These are phyloP conservation scores for Myxocyprinus asiaticus DNA, from an alignment of 2,113 vertebrate genomes.

Conservation along the genomic window DNA sequence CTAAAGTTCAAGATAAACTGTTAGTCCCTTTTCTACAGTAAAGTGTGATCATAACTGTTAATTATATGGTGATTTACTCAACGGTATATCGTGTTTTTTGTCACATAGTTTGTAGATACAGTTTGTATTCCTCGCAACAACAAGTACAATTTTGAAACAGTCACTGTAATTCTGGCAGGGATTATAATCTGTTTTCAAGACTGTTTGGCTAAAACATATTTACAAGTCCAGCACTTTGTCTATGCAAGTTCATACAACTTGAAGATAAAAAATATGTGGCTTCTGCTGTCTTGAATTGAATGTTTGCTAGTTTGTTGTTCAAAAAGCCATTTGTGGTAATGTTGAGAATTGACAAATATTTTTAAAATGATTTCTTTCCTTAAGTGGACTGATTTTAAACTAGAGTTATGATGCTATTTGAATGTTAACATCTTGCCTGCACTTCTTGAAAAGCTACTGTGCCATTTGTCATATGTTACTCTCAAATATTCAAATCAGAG, in stretches of 20 bases:
- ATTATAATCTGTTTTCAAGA: slow-evolving; percentile 43
- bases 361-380: background rate
- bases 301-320: background rate
- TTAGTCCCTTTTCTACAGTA: too few relatives aligned
- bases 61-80: background rate
- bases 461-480: background rate
- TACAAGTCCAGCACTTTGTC: slow-evolving; percentile 34
- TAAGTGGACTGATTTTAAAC: background rate
- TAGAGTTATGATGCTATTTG: background rate
- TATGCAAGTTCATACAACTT: slow-evolving; percentile 56
- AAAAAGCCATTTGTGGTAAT: slow-evolving; percentile 3
- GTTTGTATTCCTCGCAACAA: slow-evolving; percentile 15
- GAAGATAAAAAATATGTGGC: slow-evolving; percentile 37
- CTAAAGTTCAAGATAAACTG: background rate
- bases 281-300: slow-evolving; percentile 21
- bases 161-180: slow-evolving; percentile 48
- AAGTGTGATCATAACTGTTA: background rate
- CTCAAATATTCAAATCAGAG: background rate
- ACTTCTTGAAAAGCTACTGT: slow-evolving; percentile 5
- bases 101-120: slow-evolving; percentile 39
- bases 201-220: slow-evolving; percentile 33
- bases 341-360: background rate
- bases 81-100: background rate
- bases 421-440: slow-evolving; percentile 26
- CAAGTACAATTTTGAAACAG: slow-evolving; percentile 13